Evolutionary conservation across 2,113 vertebrate species (phyloP).

Genomic region (Rhombomys opimus): DNA sequence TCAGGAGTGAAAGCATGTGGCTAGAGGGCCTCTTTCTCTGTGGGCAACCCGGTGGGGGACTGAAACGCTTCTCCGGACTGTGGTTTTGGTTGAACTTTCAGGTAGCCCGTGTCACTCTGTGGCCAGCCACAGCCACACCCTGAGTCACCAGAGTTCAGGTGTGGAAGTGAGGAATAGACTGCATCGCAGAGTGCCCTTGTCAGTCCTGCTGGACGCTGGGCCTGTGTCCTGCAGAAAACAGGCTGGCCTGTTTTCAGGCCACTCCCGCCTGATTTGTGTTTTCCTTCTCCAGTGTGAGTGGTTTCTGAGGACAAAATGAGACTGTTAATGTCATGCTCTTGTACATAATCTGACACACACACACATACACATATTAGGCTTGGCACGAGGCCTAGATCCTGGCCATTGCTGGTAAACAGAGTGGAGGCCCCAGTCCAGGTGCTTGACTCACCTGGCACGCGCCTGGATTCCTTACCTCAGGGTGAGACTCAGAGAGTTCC

Average conservation of each 20-base stretch:
- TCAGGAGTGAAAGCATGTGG: not conserved
- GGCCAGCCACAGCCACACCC: not conserved
- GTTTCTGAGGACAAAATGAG: not conserved
- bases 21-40: not conserved
- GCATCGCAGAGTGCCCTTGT: not conserved
- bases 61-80: not conserved
- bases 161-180: not conserved
- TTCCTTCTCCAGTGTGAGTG: not conserved
- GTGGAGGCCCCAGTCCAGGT: not conserved
- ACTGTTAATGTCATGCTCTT: not conserved
- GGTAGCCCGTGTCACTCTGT: not conserved
- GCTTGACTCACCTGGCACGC: accelerated
- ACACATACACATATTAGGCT: not conserved
- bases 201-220: too few relatives aligned
- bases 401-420: accelerated
- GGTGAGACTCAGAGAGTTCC: not conserved
- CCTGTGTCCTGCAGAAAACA: not conserved
- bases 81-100: too few relatives aligned
- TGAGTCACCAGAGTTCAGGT: not conserved
- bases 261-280: accelerated
- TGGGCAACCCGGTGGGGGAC: not conserved
- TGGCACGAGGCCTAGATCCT: not conserved
- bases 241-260: not conserved
- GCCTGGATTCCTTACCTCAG: not conserved
- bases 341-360: not conserved